Base-by-base conservation (phyloP, 1,140 invertebrate species). In the Drosophila persimilis region DNA sequence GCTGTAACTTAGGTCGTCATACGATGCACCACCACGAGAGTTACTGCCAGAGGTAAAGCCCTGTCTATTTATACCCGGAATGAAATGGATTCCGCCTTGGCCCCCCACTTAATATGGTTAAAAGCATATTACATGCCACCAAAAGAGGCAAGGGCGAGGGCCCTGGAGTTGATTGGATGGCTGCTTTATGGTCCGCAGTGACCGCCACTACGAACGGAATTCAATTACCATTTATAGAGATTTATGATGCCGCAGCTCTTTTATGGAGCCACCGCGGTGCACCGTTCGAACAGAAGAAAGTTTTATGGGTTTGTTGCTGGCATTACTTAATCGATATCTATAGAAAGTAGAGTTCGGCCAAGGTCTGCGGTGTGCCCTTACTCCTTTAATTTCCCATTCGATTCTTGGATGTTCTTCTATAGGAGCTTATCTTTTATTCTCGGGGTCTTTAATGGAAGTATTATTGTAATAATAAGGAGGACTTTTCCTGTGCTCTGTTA, bases 31-130 rank as follows among this genome's bases (percentile, higher is more conserved):
- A 44, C 51, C 44, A 56, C 9, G 31, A 4, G 11, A 13, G 35
- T 3, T 2, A 39, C 11, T 39, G 35, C 9, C 11, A 39, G 9
- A 39, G 35, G 57, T 22, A 24, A 4, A 5, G 24, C 39, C 22
- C 22, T 26, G 15, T 75, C 71, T 66, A 60, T 50, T 65, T 63
- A 63, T 56, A 79, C 8, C 43, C 54, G 41, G 39, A 43, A 52
- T 55, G 62, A 58, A 74, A 80, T 63, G 63, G 52, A 70, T 62
- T 44, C 39, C 39, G 20, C 53, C 43, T 60, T 62, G 61, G 47
- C 46, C 63, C 11, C 3, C 47, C 59, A 22, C 54, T 54, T 86
- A 86, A 85, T 86, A 86, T 41, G 79, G 75, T 85, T 85, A 86
- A 80, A 73, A 86, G 81, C 80, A 85, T 77, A 73, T 85, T 85